Evolutionary conservation across 2,888 invertebrate species (phyloP).

Genomic region (Amphipoea oculea): DNA sequence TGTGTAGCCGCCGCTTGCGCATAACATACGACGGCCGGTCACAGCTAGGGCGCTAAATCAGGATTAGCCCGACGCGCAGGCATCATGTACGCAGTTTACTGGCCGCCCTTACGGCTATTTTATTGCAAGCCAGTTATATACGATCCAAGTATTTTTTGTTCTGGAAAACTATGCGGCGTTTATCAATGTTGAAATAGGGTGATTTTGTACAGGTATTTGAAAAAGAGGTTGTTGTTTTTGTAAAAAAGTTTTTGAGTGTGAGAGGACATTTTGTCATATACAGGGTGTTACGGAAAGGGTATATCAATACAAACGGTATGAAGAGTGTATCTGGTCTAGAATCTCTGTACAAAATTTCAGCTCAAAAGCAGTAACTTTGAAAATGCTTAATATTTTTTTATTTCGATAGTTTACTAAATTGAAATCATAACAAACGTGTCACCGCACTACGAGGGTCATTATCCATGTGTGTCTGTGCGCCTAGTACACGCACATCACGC

Average conservation of each 20-base stretch:
- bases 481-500: too few species aligned
- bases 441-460: too few species aligned
- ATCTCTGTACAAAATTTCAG: too few species aligned
- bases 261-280: background rate
- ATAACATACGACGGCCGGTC: conserved; percentile 82
- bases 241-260: conserved; percentile 1
- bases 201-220: conserved; percentile 25
- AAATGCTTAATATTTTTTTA: too few species aligned
- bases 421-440: too few species aligned
- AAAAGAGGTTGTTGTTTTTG: background rate
- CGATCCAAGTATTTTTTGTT: conserved; percentile 62
- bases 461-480: too few species aligned
- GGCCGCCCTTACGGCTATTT: conserved; percentile 81
- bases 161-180: conserved; percentile 59
- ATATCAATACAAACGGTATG: too few species aligned
- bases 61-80: conserved; percentile 86
- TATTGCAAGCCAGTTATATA: conserved; percentile 82
- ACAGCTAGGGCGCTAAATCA: conserved; percentile 86
- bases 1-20: conserved; percentile 78
- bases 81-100: conserved; percentile 86
- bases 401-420: too few species aligned
- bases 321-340: too few species aligned
- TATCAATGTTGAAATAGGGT: conserved; percentile 55
- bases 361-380: too few species aligned
- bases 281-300: too few species aligned